Conservation (phyloP, 2,113 vertebrate genomes). For the Struthidea cinerea region DNA sequence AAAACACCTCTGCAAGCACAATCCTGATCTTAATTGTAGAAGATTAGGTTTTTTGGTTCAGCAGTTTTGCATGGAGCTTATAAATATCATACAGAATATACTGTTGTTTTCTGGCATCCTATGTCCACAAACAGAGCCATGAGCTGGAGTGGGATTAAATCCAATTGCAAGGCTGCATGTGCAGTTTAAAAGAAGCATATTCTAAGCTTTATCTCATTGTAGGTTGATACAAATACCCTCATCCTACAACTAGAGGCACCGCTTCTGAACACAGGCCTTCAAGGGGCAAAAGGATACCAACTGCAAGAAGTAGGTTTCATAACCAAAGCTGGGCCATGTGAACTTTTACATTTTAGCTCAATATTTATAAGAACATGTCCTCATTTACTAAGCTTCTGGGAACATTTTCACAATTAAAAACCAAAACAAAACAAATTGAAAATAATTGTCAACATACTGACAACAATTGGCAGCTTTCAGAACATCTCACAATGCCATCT, state of each 20-base stretch:
- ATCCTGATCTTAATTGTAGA: neutral
- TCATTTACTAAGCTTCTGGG: conserved; percentile 57
- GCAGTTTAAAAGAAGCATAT: neutral
- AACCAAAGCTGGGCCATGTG: neutral
- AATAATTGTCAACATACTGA: conserved; percentile 57
- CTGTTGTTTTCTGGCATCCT: neutral
- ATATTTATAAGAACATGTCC: conserved; percentile 35
- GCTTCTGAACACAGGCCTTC: neutral
- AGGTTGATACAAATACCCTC: neutral
- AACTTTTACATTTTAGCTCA: neutral
- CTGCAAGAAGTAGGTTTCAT: neutral
- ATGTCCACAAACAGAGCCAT: neutral
- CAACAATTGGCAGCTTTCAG: conserved; percentile 41
- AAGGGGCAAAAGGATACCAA: neutral
- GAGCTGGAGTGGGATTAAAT: neutral
- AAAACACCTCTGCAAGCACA: neutral
- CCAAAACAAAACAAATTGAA: conserved; percentile 66
- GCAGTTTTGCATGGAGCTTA: neutral
- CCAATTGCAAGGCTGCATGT: neutral
- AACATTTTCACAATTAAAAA: conserved; percentile 67
- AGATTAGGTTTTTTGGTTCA: neutral
- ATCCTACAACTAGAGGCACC: neutral
- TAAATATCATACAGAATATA: neutral
- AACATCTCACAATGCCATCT: conserved; percentile 42
- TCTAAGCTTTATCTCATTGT: neutral